Conservation (phyloP, 1,140 invertebrate species). For the Sarcophaga bullata region DNA sequence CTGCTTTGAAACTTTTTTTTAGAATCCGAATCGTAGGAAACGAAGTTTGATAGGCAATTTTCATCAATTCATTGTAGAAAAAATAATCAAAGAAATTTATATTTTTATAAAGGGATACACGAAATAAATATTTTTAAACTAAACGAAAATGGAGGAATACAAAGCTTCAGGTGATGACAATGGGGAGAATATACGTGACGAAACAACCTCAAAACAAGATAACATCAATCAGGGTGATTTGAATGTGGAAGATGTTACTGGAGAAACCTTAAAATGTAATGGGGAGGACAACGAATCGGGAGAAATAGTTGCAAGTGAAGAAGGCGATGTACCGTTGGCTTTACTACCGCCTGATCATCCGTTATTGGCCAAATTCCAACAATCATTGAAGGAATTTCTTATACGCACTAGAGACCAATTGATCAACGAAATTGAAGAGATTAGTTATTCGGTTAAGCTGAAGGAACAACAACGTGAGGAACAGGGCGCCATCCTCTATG, state of each 20-base stretch:
- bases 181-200: background rate
- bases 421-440: slow-evolving; percentile 70
- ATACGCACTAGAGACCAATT: slow-evolving; percentile 68
- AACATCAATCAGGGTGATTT: background rate
- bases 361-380: slow-evolving; percentile 73
- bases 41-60: no score
- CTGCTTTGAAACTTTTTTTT: no score
- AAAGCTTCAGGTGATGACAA: background rate
- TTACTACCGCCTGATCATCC: slow-evolving; percentile 70
- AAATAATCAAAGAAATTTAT: background rate
- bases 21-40: no score
- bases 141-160: background rate
- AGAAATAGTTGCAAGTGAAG: background rate
- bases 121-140: no score
- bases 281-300: background rate
- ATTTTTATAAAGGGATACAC: background rate
- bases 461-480: slow-evolving; percentile 66
- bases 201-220: background rate
- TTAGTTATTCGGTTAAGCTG: slow-evolving; percentile 63
- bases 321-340: slow-evolving; percentile 41
- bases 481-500: slow-evolving; percentile 66
- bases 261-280: slow-evolving; percentile 1
- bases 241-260: background rate
- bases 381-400: slow-evolving; percentile 71
- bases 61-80: background rate